These are phyloP conservation scores for Ips nitidus DNA, from an alignment of 1,140 invertebrate genomes.

Conservation along the genomic window DNA sequence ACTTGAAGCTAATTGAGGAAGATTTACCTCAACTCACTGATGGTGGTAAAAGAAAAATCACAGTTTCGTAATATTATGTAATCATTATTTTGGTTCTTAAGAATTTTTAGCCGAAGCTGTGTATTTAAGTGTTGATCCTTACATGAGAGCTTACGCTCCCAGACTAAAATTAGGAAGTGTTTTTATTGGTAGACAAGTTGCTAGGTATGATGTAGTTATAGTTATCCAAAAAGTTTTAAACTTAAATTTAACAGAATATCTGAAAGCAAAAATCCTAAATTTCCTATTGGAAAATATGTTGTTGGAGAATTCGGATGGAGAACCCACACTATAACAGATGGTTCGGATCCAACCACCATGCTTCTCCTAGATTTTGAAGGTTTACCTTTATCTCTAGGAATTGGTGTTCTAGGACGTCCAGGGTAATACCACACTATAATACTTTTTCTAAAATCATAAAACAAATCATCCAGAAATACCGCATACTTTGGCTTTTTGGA, in stretches of 20 bases:
- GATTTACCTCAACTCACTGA: too few relatives aligned
- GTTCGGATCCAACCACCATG: slow-evolving; percentile 27
- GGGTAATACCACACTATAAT: slow-evolving; percentile 29
- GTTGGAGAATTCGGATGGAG: slow-evolving; percentile 59
- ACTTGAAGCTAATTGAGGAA: too few relatives aligned
- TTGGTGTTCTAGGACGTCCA: slow-evolving; percentile 44
- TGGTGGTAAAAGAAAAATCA: too few relatives aligned
- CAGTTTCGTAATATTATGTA: too few relatives aligned
- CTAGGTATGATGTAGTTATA: too few relatives aligned
- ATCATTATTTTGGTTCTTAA: too few relatives aligned
- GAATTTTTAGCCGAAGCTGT: too few relatives aligned
- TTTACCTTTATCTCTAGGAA: slow-evolving; percentile 48
- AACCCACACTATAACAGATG: slow-evolving; percentile 59
- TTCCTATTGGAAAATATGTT: slow-evolving; percentile 55
- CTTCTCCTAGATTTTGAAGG: slow-evolving; percentile 1
- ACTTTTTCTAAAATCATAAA: background rate
- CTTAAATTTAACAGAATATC: slow-evolving; percentile 40
- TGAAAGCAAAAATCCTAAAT: slow-evolving; percentile 56
- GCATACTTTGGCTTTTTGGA: slow-evolving; percentile 73
- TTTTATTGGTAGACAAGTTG: too few relatives aligned
- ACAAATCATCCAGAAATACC: slow-evolving; percentile 51
- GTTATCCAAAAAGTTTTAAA: too few relatives aligned
- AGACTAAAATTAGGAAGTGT: too few relatives aligned
- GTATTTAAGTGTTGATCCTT: too few relatives aligned
- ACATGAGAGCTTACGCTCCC: too few relatives aligned